Base-by-base conservation (phyloP, 2,797 vertebrate genomes). In the Limnodromus scolopaceus region DNA sequence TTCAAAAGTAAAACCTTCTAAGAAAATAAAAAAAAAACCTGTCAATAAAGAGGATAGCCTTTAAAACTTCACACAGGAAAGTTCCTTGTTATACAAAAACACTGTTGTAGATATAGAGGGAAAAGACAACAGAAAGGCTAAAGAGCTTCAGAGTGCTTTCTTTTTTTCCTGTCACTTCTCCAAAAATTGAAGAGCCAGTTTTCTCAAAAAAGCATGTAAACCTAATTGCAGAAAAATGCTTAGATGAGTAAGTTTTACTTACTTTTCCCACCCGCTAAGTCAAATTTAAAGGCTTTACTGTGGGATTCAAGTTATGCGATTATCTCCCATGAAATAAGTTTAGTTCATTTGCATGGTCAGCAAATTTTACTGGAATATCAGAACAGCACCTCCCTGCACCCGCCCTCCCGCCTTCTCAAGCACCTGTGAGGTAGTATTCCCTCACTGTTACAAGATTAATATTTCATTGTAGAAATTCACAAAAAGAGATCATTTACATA, bases 401-500 rank as follows among this genome's bases (percentile, higher is more conserved):
- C 54, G 13, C 60, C 17, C 38, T 38, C 2, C 3, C 3, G 2
- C 15, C 18, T 66, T 66, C 53, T 71, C 34, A 57, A 61, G 17
- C 27, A 83, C 10, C 34, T 46, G 1, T 1, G 0, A 64, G 4
- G 7, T 22, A 6, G 0, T 39, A 64, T 80, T 64, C 32, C 18
- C 48, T 91, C 34, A 11, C 34, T 43, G 11, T 27, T 75, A 16
- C 48, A 82, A 46, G 51, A 41, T 32, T 4, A 11, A 3, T 1
- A 46, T 83, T 82, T 91, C 13, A n/a, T 39, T 72, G 45, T n/a
- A 78, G 6, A 45, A 12, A 23, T 38, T 18, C 51, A 66, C 19
- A 60, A 38, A 81, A 70, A 54, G 17, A 84, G 57, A 5, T 3
- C 7, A 13, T 78, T 93, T 68, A 24, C 6, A n/a, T 38, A 61